phyloP scores from a whole-genome alignment of 2,888 invertebrate genomes.

The Laothoe populi region DNA sequence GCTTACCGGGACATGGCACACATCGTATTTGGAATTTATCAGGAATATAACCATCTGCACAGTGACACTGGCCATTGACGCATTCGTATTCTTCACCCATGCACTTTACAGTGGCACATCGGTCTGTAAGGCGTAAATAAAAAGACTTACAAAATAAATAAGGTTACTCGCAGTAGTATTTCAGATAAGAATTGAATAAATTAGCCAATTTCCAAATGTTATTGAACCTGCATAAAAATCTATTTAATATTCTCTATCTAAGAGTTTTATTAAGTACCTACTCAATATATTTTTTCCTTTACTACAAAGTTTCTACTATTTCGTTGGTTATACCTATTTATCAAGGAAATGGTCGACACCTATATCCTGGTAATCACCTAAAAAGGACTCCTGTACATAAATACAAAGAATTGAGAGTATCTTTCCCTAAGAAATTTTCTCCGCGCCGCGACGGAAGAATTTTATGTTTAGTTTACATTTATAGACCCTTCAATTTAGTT shows the following conservation, averaged over 20 bases:
- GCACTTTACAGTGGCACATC: slow-evolving; percentile 59
- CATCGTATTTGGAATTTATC: slow-evolving; percentile 64
- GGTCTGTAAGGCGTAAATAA: slow-evolving; percentile 42
- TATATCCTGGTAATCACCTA: neutral
- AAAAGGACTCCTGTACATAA: neutral
- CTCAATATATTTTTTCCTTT: too few species aligned
- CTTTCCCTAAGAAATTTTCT: neutral
- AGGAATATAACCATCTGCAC: slow-evolving; percentile 65
- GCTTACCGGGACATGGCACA: slow-evolving; percentile 69
- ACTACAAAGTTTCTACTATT: too few species aligned
- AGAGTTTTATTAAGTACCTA: too few species aligned
- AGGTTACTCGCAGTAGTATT: neutral
- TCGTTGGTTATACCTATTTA: too few species aligned
- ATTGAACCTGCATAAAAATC: too few species aligned
- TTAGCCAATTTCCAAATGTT: too few species aligned
- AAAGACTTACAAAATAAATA: slow-evolving; percentile 1
- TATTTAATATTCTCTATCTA: too few species aligned
- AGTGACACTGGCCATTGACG: slow-evolving; percentile 67
- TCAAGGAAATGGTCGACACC: too few species aligned
- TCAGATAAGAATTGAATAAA: neutral
- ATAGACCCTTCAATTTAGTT: slow-evolving; percentile 13
- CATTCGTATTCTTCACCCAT: slow-evolving; percentile 67
- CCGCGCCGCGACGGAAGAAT: neutral
- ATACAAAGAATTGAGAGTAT: neutral
- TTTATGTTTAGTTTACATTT: slow-evolving; percentile 12